Conservation (phyloP, 2,113 vertebrate genomes). For the Lepus europaeus region DNA sequence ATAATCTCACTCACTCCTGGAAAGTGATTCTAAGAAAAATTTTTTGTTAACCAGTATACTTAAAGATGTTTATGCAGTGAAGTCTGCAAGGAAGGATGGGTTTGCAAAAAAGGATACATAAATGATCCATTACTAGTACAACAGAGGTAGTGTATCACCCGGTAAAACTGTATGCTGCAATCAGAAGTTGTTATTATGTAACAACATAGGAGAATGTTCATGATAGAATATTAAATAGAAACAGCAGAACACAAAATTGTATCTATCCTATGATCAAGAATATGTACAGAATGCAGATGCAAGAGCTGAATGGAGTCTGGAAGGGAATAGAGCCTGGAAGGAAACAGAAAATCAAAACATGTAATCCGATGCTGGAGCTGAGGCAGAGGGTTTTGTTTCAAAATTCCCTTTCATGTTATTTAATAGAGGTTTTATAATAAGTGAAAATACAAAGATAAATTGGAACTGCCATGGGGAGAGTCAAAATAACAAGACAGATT, state of each 20-base stretch:
- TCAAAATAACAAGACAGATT: conserved; percentile 29
- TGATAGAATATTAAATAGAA: conserved; percentile 13
- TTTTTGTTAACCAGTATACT: background rate
- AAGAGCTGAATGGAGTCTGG: background rate
- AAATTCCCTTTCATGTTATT: conserved; percentile 14
- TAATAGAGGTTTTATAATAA: conserved; percentile 17
- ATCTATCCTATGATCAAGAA: background rate
- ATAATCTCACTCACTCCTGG: background rate
- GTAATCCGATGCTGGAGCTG: background rate
- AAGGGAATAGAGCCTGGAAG: background rate
- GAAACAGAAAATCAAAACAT: background rate
- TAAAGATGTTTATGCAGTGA: background rate
- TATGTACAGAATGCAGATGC: background rate
- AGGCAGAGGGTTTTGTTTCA: background rate
- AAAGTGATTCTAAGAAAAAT: background rate
- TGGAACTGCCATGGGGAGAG: background rate
- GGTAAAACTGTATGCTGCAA: conserved; percentile 15
- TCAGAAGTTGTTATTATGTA: conserved; percentile 17
- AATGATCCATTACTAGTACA: conserved; percentile 41
- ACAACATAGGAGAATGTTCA: background rate
- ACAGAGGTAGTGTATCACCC: background rate
- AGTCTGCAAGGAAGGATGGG: background rate
- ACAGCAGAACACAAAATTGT: conserved; percentile 10
- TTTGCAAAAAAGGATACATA: background rate
- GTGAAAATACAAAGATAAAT: background rate